These are phyloP conservation scores for Gymnocephalus cernua DNA, from an alignment of 2,113 vertebrate genomes.

Conservation along the genomic window DNA sequence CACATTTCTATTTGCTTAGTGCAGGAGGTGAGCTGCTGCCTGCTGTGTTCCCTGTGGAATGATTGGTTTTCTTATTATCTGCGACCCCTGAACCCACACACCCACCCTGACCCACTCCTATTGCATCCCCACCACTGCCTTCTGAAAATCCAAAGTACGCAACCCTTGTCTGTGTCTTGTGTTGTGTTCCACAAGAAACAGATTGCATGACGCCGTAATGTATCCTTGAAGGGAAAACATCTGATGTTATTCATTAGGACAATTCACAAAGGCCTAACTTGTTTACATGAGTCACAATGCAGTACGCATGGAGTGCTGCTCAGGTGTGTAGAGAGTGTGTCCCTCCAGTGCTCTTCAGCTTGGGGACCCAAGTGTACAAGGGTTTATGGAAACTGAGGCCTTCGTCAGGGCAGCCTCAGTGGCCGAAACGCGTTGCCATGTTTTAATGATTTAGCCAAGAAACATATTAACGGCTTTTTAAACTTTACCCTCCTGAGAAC, in stretches of 20 bases:
- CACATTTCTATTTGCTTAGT: conserved; percentile 9
- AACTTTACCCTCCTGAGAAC: neutral
- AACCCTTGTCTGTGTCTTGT: neutral
- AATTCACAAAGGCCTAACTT: neutral
- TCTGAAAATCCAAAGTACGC: neutral
- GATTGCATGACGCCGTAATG: neutral
- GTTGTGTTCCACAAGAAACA: neutral
- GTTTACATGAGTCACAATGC: neutral
- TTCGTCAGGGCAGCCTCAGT: too few relatives aligned
- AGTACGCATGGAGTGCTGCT: too few relatives aligned
- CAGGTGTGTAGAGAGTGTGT: too few relatives aligned
- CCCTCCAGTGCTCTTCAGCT: too few relatives aligned
- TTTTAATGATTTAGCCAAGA: too few relatives aligned
- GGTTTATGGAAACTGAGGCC: too few relatives aligned
- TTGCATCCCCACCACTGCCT: neutral
- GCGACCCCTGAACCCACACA: conserved; percentile 26
- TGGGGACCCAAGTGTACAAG: too few relatives aligned
- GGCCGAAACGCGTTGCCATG: too few relatives aligned
- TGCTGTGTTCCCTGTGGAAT: conserved; percentile 14
- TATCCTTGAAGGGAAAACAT: too few relatives aligned
- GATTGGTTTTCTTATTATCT: conserved; percentile 54
- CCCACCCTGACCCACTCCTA: neutral
- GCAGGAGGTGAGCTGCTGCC: conserved; percentile 2
- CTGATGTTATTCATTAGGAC: neutral
- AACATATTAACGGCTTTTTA: too few relatives aligned